A percentile compares a stretch with the other conserved stretches of the same genome.
Conservation (phyloP, 2,113 vertebrate genomes). For the Siniperca knerii region DNA sequence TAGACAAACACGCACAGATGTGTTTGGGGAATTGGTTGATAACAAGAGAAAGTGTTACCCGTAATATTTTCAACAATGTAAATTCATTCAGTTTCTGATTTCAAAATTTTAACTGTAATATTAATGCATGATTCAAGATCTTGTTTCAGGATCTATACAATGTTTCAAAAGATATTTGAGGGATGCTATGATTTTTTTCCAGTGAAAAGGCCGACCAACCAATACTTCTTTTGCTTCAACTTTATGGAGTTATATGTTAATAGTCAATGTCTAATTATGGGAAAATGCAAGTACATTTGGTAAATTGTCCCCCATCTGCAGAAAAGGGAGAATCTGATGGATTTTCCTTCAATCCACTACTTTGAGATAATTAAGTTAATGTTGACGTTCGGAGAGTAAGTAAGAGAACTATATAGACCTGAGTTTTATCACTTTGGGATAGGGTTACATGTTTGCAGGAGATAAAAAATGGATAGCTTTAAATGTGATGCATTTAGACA, state of each 20-base stretch:
- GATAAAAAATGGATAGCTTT: not conserved
- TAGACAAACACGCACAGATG: slow-evolving; percentile 48
- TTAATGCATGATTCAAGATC: not conserved
- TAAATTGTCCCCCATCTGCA: not conserved
- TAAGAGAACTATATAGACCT: not conserved
- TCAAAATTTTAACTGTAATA: slow-evolving; percentile 9
- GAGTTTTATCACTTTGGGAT: slow-evolving; percentile 2
- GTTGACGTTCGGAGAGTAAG: not conserved
- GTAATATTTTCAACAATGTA: not conserved
- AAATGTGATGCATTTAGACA: slow-evolving; percentile 14
- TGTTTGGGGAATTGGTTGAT: not conserved
- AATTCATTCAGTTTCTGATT: slow-evolving; percentile 23
- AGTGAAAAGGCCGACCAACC: not conserved
- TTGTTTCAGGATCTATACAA: slow-evolving; percentile 7
- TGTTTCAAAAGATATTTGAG: not conserved
- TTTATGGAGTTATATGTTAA: not conserved
- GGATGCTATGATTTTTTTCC: not conserved
- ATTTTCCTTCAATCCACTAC: not conserved
- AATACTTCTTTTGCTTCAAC: slow-evolving; percentile 6
- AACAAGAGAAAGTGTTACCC: not conserved
- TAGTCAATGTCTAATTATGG: not conserved
- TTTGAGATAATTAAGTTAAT: not conserved
- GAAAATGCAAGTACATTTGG: not conserved
- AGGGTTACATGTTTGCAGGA: not conserved
- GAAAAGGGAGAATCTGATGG: not conserved